Evolutionary conservation across 2,113 vertebrate species (phyloP), one percentile per base, ranked within the genome.

Genomic region (Osmerus mordax): DNA sequence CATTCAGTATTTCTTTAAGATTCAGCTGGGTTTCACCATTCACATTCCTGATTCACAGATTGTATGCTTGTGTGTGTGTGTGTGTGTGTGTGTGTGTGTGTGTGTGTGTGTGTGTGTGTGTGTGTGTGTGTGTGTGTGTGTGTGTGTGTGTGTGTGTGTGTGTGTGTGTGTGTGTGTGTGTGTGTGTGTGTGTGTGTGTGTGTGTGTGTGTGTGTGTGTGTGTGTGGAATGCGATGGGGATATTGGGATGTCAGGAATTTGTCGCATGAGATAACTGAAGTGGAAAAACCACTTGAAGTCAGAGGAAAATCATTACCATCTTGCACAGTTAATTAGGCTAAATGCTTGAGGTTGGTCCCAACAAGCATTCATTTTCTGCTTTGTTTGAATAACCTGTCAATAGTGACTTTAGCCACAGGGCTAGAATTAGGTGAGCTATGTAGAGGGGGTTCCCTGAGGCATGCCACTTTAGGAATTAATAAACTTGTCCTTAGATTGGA

Each of bases 241-340:
- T 53, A 25, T 11, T 15, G 65, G 66, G 66, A 52, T 53, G 66
- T 13, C 4, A 18, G 21, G 66, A 16, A 53, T 54, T 25, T 76
- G 73, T 64, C 9, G 62, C 23, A 15, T 73, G 51, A 52, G 3
- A 23, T 19, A 54, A 51, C 14, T 11, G 16, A 47, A 52, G n/a
- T 13, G 21, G 29, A 28, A 67, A 41, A 4, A 72, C 28, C 32
- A 64, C 15, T 54, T 52, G 18, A 71, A 79, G 66, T 32, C 72
- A 58, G 65, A 62, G 67, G 51, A 60, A 73, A 80, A 73, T 76
- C 67, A 70, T 73, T 66, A 67, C n/a, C 59, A 53, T 54, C 61
- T 65, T 64, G 69, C 54, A 77, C 41, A 69, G 60, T 64, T 56
- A 59, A 82, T 79, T 36, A 74, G 71, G 15, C 64, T 28, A 51